Conservation (phyloP, 1,140 invertebrate species). For the Metaphire vulgaris region DNA sequence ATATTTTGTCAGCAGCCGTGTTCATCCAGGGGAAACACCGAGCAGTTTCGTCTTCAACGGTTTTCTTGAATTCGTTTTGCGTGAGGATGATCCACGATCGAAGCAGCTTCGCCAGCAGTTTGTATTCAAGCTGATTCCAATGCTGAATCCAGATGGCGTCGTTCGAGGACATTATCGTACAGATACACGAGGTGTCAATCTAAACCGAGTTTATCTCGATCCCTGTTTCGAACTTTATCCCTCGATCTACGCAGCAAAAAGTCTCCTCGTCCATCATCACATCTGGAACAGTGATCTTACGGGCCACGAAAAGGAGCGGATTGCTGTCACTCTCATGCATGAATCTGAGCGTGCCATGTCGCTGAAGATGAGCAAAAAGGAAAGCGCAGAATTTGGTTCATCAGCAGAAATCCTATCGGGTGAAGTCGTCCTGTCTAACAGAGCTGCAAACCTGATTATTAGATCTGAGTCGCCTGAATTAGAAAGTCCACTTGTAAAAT, state of each 20-base stretch:
- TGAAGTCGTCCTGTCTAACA: too few relatives aligned
- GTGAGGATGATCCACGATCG: slow-evolving; percentile 48
- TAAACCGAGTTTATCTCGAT: slow-evolving; percentile 52
- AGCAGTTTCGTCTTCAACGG: slow-evolving; percentile 53
- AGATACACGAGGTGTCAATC: slow-evolving; percentile 62
- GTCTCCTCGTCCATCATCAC: slow-evolving; percentile 51
- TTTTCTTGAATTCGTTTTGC: slow-evolving; percentile 51
- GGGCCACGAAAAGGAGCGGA: neutral
- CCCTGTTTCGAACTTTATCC: slow-evolving; percentile 47
- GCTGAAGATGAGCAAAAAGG: too few relatives aligned
- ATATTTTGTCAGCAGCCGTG: slow-evolving; percentile 49
- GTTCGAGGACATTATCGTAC: slow-evolving; percentile 81
- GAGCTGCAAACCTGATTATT: too few relatives aligned
- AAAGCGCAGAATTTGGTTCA: neutral
- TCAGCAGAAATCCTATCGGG: too few relatives aligned
- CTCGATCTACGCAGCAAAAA: slow-evolving; percentile 53
- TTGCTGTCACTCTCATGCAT: too few relatives aligned
- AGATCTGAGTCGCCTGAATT: too few relatives aligned
- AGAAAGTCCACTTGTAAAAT: too few relatives aligned
- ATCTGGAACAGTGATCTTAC: slow-evolving; percentile 26
- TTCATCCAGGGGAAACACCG: slow-evolving; percentile 54
- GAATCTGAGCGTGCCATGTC: too few relatives aligned
- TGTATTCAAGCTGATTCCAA: slow-evolving; percentile 87
- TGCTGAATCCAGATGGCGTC: slow-evolving; percentile 88
- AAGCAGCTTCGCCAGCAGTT: slow-evolving; percentile 60